A percentile compares a stretch with the other conserved stretches of the same genome.
These are phyloP conservation scores for Flexamia atlantica DNA, from an alignment of 2,888 invertebrate genomes.

Conservation along the genomic window DNA sequence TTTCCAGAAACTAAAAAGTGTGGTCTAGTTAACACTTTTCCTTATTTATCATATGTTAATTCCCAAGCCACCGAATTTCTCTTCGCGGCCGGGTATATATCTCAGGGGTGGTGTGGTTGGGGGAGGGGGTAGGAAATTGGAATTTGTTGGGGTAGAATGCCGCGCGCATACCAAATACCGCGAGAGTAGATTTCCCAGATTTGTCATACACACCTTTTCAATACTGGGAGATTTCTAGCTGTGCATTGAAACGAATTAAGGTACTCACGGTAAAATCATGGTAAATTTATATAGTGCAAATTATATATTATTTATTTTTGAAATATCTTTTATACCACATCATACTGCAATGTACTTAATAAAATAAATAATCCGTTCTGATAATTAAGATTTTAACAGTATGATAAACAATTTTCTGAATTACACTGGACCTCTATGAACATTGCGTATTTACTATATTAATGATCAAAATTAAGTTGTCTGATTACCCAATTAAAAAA, in stretches of 20 bases:
- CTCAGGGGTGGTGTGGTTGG: background rate
- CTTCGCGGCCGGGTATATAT: background rate
- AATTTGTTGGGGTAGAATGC: slow-evolving; percentile 49
- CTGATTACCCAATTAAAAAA: no score
- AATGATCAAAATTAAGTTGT: no score
- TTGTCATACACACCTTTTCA: slow-evolving; percentile 48
- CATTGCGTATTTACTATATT: no score
- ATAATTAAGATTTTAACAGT: no score
- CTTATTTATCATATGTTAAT: slow-evolving; percentile 15
- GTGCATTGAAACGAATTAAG: slow-evolving; percentile 4
- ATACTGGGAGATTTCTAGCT: background rate
- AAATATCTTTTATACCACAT: no score
- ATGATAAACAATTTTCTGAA: no score
- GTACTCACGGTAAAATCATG: background rate
- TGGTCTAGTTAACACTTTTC: background rate
- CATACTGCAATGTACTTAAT: no score
- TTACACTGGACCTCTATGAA: no score
- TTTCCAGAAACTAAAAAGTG: no score
- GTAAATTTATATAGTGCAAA: background rate
- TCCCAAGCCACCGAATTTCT: slow-evolving; percentile 1
- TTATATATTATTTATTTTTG: background rate
- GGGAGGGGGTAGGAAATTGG: slow-evolving; percentile 39
- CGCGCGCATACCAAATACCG: slow-evolving; percentile 41
- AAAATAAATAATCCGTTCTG: no score
- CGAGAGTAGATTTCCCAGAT: slow-evolving; percentile 38